Conservation (phyloP, 2,113 vertebrate genomes). For the Stegastes partitus region DNA sequence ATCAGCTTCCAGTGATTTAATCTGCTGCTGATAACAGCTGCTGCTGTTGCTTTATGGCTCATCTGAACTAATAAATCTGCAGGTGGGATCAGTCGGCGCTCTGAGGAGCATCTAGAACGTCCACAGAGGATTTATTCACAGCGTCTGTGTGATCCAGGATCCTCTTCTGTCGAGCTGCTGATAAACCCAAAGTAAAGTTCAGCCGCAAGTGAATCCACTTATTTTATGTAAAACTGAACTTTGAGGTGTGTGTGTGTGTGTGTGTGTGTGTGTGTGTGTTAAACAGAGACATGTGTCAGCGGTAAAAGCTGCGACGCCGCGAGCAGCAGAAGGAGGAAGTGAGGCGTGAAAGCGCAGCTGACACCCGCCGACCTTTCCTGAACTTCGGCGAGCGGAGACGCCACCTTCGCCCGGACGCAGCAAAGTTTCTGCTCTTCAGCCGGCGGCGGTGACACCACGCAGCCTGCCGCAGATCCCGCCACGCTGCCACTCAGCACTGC, state of each 20-base stretch:
- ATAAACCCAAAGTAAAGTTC: not conserved
- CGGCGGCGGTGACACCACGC: constrained; percentile 41
- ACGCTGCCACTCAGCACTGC: not conserved
- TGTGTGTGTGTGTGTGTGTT: constrained; percentile 35
- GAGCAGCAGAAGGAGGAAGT: constrained; percentile 74
- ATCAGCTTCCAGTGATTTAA: too few species aligned
- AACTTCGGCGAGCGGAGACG: constrained; percentile 65
- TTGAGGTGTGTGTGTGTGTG: constrained; percentile 30
- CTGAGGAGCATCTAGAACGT: too few species aligned
- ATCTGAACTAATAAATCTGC: too few species aligned
- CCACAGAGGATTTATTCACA: too few species aligned
- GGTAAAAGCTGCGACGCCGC: constrained; percentile 59
- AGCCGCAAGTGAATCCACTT: constrained; percentile 1
- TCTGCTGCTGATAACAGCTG: too few species aligned
- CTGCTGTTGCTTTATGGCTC: too few species aligned
- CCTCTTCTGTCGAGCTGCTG: too few species aligned
- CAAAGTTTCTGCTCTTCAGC: constrained; percentile 51
- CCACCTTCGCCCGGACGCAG: constrained; percentile 37
- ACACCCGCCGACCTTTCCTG: constrained; percentile 75
- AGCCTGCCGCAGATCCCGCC: constrained; percentile 22
- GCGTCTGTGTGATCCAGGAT: too few species aligned
- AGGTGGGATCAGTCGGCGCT: too few species aligned
- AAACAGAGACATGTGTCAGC: constrained; percentile 67
- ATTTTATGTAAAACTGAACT: constrained; percentile 22
- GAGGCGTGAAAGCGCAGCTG: constrained; percentile 78